A percentile compares a stretch with the other conserved stretches of the same genome.
phyloP scores from a whole-genome alignment of 2,113 vertebrate species.

The Bolborhynchus lineola region DNA sequence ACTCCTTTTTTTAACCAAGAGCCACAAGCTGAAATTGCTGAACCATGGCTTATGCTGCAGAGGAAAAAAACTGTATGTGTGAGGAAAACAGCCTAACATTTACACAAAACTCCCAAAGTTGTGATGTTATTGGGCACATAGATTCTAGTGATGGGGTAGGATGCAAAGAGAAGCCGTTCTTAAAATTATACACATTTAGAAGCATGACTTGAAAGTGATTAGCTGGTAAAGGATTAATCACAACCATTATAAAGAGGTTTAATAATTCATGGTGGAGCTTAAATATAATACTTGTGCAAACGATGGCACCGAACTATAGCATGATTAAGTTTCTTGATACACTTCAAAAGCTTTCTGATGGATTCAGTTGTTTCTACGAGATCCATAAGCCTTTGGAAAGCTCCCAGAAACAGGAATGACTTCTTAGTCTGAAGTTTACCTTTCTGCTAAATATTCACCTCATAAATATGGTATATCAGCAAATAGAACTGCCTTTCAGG shows the following conservation, averaged over 20 bases:
- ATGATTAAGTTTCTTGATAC: background rate
- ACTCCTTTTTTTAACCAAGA: background rate
- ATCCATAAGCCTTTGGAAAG: background rate
- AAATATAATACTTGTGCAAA: slow-evolving; percentile 45
- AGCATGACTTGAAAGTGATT: background rate
- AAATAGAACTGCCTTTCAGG: background rate
- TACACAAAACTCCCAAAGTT: background rate
- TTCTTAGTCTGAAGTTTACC: background rate
- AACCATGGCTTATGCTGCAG: background rate
- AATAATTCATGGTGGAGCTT: slow-evolving; percentile 51
- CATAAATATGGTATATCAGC: background rate
- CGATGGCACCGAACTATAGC: background rate
- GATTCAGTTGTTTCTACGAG: background rate
- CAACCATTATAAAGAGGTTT: slow-evolving; percentile 13
- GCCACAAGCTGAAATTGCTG: background rate
- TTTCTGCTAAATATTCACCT: background rate
- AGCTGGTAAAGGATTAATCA: slow-evolving; percentile 41
- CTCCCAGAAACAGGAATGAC: background rate
- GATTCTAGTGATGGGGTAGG: background rate
- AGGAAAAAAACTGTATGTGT: background rate
- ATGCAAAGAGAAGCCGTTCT: background rate
- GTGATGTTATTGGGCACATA: background rate
- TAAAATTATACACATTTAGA: background rate
- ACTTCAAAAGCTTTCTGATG: slow-evolving; percentile 9
- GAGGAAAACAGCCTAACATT: background rate